These are phyloP conservation scores for Cylas formicarius DNA, from an alignment of 1,140 invertebrate species.

Conservation along the genomic window DNA sequence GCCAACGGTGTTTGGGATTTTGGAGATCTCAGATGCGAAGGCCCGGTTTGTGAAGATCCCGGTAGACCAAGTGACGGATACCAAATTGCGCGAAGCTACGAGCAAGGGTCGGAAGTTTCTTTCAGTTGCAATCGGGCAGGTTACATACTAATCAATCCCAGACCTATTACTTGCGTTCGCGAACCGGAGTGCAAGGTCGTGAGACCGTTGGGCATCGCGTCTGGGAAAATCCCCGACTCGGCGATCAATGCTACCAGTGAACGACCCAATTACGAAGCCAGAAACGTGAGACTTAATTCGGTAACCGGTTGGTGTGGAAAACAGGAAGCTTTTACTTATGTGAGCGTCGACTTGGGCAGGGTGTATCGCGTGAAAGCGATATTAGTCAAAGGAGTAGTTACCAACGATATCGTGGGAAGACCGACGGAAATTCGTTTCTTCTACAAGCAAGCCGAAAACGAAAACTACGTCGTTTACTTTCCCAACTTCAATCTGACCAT, in stretches of 20 bases:
- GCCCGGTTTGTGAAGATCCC: conserved; percentile 91
- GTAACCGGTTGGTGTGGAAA: conserved; percentile 94
- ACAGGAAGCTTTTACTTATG: conserved; percentile 91
- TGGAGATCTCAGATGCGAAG: conserved; percentile 90
- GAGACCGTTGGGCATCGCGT: conserved; percentile 82
- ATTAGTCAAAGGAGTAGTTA: conserved; percentile 87
- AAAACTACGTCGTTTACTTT: conserved; percentile 94
- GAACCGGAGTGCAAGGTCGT: conserved; percentile 93
- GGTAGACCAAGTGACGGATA: conserved; percentile 85
- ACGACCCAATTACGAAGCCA: conserved; percentile 83
- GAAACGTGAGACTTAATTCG: conserved; percentile 83
- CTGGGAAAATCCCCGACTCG: conserved; percentile 74
- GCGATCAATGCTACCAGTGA: conserved; percentile 95
- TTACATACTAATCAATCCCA: conserved; percentile 84
- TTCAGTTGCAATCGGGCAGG: conserved; percentile 87
- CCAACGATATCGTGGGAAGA: conserved; percentile 88
- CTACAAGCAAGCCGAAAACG: conserved; percentile 87
- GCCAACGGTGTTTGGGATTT: conserved; percentile 94
- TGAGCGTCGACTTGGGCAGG: conserved; percentile 87
- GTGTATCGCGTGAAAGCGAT: conserved; percentile 87
- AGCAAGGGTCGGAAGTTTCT: conserved; percentile 84
- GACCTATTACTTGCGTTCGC: conserved; percentile 83
- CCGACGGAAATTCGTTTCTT: conserved; percentile 95
- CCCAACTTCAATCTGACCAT: conserved; percentile 92
- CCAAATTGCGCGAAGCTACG: conserved; percentile 84